Percentiles rank a stretch among this genome's conserved stretches.
These are phyloP conservation scores for Bellardia bayeri DNA, from an alignment of 2,888 invertebrate species.

Conservation along the genomic window DNA sequence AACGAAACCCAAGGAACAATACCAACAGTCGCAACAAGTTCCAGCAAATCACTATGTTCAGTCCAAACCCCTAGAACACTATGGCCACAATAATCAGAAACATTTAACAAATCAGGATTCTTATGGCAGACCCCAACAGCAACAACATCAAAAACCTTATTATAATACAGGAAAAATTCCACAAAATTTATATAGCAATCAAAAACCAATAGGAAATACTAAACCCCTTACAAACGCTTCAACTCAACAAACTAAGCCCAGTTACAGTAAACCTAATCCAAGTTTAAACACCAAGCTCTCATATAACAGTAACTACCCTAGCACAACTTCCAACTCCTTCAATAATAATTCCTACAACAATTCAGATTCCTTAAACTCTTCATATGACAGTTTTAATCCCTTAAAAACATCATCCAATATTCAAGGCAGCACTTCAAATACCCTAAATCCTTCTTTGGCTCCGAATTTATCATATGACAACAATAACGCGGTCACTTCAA, in stretches of 20 bases:
- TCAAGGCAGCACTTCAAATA: neutral
- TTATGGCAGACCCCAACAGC: neutral
- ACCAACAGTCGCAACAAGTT: neutral
- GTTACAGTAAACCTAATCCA: neutral
- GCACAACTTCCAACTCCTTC: neutral
- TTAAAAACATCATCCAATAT: neutral
- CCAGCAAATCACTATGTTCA: constrained; percentile 12
- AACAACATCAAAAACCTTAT: neutral
- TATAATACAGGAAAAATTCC: constrained; percentile 1
- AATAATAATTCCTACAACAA: neutral
- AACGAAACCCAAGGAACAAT: neutral
- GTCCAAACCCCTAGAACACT: constrained; percentile 20
- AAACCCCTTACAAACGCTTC: neutral
- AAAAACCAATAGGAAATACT: neutral
- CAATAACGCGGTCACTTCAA: neutral
- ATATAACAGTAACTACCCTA: neutral
- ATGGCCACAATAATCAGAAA: neutral
- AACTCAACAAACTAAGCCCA: constrained; percentile 1
- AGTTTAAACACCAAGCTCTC: neutral
- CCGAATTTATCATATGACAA: constrained; percentile 27
- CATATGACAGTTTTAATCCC: neutral
- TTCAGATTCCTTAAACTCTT: neutral
- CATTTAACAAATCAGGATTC: neutral
- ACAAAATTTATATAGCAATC: constrained; percentile 28
- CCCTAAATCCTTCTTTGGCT: neutral